Evolutionary conservation across 2,797 vertebrate genomes (phyloP).

Genomic region (Eutrigla gurnardus): DNA sequence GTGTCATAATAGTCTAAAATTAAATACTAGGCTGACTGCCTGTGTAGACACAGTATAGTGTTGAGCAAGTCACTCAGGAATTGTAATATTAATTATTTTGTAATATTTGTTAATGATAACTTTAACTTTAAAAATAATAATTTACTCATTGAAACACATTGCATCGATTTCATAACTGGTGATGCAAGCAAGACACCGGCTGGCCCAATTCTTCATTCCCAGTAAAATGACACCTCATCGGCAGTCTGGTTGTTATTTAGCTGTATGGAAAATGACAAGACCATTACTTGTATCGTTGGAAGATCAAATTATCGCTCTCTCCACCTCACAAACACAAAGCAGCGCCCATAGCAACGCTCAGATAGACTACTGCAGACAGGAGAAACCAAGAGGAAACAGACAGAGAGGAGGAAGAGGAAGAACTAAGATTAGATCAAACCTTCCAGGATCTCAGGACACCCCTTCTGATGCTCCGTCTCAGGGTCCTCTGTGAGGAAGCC

Average conservation of each 20-base stretch:
- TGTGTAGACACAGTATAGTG: too few relatives aligned
- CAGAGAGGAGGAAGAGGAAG: conserved; percentile 15
- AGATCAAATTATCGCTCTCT: conserved; percentile 56
- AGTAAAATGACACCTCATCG: conserved; percentile 19
- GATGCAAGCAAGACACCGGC: neutral
- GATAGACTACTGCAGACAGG: conserved; percentile 11
- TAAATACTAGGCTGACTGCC: neutral
- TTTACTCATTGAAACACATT: too few relatives aligned
- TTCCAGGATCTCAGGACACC: conserved; percentile 46
- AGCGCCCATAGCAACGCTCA: conserved; percentile 42
- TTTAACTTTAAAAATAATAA: neutral
- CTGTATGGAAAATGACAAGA: conserved; percentile 50
- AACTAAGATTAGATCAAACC: conserved; percentile 58
- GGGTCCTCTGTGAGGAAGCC: neutral
- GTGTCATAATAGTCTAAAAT: neutral
- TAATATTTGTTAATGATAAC: neutral
- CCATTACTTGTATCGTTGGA: conserved; percentile 35
- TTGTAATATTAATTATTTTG: neutral
- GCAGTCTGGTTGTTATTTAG: conserved; percentile 27
- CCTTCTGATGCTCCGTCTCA: conserved; percentile 14
- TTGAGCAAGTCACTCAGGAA: neutral
- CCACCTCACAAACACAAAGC: conserved; percentile 23
- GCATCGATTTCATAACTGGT: neutral
- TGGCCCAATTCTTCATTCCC: neutral
- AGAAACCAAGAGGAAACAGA: conserved; percentile 10